Base-by-base conservation (phyloP, 2,888 invertebrate genomes). In the Xylocampa areola region DNA sequence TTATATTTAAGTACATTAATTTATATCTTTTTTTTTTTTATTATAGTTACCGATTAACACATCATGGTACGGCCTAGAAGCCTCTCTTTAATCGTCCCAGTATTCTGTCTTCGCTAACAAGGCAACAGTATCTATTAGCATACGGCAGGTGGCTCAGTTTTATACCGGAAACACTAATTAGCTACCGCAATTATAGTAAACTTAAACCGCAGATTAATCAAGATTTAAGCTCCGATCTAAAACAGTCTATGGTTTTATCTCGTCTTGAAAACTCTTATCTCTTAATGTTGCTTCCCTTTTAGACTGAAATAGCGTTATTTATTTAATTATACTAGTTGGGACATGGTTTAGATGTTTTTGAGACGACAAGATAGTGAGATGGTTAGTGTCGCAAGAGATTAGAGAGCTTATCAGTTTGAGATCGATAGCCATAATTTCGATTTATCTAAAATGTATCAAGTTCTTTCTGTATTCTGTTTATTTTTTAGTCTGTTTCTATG, bases 161-260 rank as follows among this genome's bases (percentile, higher is more conserved):
- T 36, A 48, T 17, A 32, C 52, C 67, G 69, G 72, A 70, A 62
- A 52, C 52, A 52, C 58, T 71, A 62, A 70, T 67, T 54, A 70
- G 14, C 11, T 14, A 33, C 37, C 8, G 41, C 68, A 59, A 68
- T 72, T 62, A 59, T 17, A 52, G 47, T 27, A 60, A 39, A 65
- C 10, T 10, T 44, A 39, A 35, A 36, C 40, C 35, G 35, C 30
- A 36, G 35, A 50, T 27, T 49, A 25, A 44, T 29, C 10, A 40
- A 21, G 45, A 45, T 41, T 64, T 36, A 29, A 44, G 58, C 48
- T n/a, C 19, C 29, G n/a, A 59, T 49, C 48, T n/a, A 30, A 25
- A 21, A 16, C 29, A 35, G 21, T 27, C 33, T 41, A 47, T 23
- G 33, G 8, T 30, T 37, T 57, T 33, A 21, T 47, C 32, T 48